phyloP scores from a whole-genome alignment of 2,797 vertebrate species.

The Peromyscus eremicus region DNA sequence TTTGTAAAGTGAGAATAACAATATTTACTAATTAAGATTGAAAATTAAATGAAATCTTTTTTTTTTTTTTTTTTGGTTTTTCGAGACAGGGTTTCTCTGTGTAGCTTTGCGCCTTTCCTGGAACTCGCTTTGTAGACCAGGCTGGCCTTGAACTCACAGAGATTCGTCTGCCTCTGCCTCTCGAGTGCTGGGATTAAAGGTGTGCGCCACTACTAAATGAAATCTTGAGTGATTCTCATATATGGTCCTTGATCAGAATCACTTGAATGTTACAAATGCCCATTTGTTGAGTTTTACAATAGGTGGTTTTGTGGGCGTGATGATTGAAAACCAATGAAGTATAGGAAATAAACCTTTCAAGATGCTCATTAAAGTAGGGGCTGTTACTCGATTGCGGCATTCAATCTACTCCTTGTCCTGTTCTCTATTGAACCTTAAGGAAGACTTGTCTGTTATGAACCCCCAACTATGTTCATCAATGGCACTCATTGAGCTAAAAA shows the following conservation, averaged over 20 bases:
- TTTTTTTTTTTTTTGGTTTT: too few species aligned
- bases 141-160: too few species aligned
- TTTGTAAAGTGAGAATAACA: slow-evolving; percentile 7
- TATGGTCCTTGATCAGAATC: neutral
- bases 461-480: slow-evolving; percentile 26
- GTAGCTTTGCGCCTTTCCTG: too few species aligned
- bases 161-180: too few species aligned
- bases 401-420: slow-evolving; percentile 41
- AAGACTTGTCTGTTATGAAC: neutral
- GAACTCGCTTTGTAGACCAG: too few species aligned
- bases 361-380: neutral
- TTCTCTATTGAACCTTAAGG: neutral
- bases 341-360: neutral
- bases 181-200: too few species aligned
- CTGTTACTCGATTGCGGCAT: slow-evolving; percentile 1
- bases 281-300: neutral
- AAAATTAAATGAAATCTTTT: slow-evolving; percentile 50
- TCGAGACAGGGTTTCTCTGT: too few species aligned
- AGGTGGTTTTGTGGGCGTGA: neutral
- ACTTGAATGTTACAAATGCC: neutral
- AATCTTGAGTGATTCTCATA: slow-evolving; percentile 41
- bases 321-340: neutral
- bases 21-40: neutral
- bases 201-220: too few species aligned
- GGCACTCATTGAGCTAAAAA: neutral